Conservation (phyloP, 2,888 invertebrate genomes). For the Muschampia plurimacula region DNA sequence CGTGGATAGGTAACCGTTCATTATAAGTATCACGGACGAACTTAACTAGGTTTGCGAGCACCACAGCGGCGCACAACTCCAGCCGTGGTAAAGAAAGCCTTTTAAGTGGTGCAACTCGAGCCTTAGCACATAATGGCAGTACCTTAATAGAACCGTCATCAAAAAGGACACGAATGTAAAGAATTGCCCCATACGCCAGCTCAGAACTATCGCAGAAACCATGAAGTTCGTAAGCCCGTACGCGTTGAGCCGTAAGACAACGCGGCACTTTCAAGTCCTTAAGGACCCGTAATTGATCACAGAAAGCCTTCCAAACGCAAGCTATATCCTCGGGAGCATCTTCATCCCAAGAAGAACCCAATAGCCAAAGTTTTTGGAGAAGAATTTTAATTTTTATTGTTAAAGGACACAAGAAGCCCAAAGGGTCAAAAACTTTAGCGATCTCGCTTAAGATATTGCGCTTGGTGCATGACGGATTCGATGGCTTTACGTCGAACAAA, state of each 20-base stretch:
- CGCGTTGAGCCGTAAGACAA: slow-evolving; percentile 10
- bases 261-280: slow-evolving; percentile 6
- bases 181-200: slow-evolving; percentile 42
- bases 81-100: too few species aligned
- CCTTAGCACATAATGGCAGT: too few species aligned
- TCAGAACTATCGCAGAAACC: slow-evolving; percentile 47
- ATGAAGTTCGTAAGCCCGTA: slow-evolving; percentile 40
- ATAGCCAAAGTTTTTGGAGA: slow-evolving; percentile 42
- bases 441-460: slow-evolving; percentile 39
- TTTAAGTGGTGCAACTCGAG: too few species aligned
- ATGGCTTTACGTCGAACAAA: slow-evolving; percentile 31
- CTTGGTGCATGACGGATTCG: slow-evolving; percentile 35
- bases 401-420: slow-evolving; percentile 45
- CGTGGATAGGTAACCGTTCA: background rate
- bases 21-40: too few species aligned
- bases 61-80: too few species aligned
- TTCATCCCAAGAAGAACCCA: slow-evolving; percentile 41
- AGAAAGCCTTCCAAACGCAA: too few species aligned
- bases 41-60: too few species aligned
- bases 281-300: too few species aligned
- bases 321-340: slow-evolving; percentile 29
- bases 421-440: slow-evolving; percentile 43
- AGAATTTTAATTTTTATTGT: slow-evolving; percentile 42
- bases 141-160: too few species aligned
- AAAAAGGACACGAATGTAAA: slow-evolving; percentile 39